A percentile compares a stretch with the other conserved stretches of the same genome.
phyloP scores from a whole-genome alignment of 2,797 vertebrate species.

The Melanotaenia maccullochi region DNA sequence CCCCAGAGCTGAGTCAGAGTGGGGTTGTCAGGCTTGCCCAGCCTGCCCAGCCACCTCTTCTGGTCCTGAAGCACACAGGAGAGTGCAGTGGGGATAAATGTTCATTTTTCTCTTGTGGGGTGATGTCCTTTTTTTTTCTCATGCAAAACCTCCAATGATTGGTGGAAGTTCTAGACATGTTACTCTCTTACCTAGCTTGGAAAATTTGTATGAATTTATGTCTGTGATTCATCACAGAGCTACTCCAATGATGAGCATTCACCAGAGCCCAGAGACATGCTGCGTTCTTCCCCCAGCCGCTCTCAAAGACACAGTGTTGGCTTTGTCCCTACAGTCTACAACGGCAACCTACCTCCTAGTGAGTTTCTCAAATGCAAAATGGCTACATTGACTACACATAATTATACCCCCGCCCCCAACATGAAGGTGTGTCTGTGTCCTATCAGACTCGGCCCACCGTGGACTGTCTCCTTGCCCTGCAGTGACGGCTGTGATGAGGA shows the following conservation, averaged over 20 bases:
- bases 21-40: constrained; percentile 30
- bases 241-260: constrained; percentile 88
- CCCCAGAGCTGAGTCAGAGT: constrained; percentile 65
- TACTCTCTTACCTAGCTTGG: constrained; percentile 27
- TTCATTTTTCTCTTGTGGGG: constrained; percentile 45
- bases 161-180: constrained; percentile 12
- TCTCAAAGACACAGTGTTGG: constrained; percentile 89
- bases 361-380: constrained; percentile 62
- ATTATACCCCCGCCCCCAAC: constrained; percentile 12
- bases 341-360: constrained; percentile 88
- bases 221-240: constrained; percentile 81
- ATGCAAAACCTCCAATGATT: constrained; percentile 27
- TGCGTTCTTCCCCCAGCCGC: constrained; percentile 89
- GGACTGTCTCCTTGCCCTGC: constrained; percentile 91
- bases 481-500: constrained; percentile 94
- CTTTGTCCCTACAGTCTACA: constrained; percentile 86
- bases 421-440: background rate
- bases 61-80: constrained; percentile 19
- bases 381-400: background rate
- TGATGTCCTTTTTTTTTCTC: constrained; percentile 43
- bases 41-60: constrained; percentile 30
- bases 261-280: constrained; percentile 89
- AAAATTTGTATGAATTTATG: constrained; percentile 27
- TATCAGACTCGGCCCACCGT: constrained; percentile 89
- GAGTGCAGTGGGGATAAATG: constrained; percentile 31